Evolutionary conservation across 1,140 invertebrate species (phyloP).

Genomic region (Mizuhopecten yessoensis): DNA sequence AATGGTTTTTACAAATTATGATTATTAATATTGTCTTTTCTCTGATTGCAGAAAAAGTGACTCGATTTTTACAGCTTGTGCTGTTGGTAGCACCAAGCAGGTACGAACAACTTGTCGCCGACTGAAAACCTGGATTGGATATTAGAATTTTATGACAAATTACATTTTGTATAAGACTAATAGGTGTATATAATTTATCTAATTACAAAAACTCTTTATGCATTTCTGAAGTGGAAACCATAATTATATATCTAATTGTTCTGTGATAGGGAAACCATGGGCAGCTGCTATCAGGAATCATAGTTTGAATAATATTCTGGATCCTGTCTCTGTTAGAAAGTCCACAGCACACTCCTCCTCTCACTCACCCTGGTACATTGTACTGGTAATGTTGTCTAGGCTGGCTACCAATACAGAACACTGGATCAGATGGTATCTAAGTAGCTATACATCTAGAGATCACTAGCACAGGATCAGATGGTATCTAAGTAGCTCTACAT

Average conservation of each 20-base stretch:
- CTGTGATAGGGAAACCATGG: neutral
- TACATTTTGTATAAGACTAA: neutral
- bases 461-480: too few species aligned
- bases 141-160: neutral
- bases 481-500: too few species aligned
- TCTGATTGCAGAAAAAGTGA: slow-evolving; percentile 71
- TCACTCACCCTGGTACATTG: neutral
- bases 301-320: neutral
- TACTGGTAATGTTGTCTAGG: too few species aligned
- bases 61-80: slow-evolving; percentile 69
- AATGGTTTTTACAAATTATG: too few species aligned
- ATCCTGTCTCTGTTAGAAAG: neutral
- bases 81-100: slow-evolving; percentile 69
- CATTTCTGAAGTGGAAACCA: slow-evolving; percentile 36
- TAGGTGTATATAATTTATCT: slow-evolving; percentile 19
- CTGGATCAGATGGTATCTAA: too few species aligned
- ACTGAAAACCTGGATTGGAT: slow-evolving; percentile 14
- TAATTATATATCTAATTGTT: slow-evolving; percentile 12
- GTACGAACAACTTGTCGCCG: slow-evolving; percentile 61
- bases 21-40: slow-evolving; percentile 14
- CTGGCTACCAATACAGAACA: neutral
- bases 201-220: slow-evolving; percentile 13
- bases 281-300: slow-evolving; percentile 13
- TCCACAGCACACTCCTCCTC: neutral
- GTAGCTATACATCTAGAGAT: too few species aligned